Evolutionary conservation across 2,113 vertebrate species (phyloP), one percentile per base, ranked within the genome.

Genomic region (Panthera uncia): DNA sequence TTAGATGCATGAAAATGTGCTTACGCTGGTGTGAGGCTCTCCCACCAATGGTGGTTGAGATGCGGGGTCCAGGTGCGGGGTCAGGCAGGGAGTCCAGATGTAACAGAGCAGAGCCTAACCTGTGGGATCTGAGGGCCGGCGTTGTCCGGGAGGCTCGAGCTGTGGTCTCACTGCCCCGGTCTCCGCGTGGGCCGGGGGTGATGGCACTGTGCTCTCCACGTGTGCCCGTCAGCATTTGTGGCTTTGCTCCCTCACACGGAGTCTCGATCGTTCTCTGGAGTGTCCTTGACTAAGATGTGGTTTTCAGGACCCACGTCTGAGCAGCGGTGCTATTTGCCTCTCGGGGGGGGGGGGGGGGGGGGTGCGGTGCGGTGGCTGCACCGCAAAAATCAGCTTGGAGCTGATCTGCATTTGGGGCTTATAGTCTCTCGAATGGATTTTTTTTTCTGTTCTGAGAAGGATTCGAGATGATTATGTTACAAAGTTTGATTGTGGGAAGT

Each of bases 261-360:
- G 7, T 21, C 52, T 10, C 3, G 13, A 9, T n/a, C 5, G 1
- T 19, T 50, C 36, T 65, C 41, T 36, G 36, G n/a, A 63, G 23
- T 1, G 1, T 29, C 23, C n/a, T 41, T 0, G 11, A 52, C 4
- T 7, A 3, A 18, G 7, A 18, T 10, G 1, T 10, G 2, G 7
- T 10, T 48, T 10, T 14, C 74, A 21, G 1, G n/a, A 23, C 5
- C 71, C 4, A 2, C 0, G 1, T 4, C 41, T 12, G 41, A 41
- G 15, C 1, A 76, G 41, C 8, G 11, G 33, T 5, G 14, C 82
- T 0, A 0, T 31, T 73, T 11, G 57, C 38, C 31, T 52, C 76
- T 48, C 13, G 16, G 41, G 6, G 6, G 41, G 6, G 41, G 41
- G 41, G 41, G 11, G 16, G 50, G 68, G 33, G 23, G 41, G 36